Conservation (phyloP, 2,888 invertebrate genomes). For the Mactromeris polynyma region DNA sequence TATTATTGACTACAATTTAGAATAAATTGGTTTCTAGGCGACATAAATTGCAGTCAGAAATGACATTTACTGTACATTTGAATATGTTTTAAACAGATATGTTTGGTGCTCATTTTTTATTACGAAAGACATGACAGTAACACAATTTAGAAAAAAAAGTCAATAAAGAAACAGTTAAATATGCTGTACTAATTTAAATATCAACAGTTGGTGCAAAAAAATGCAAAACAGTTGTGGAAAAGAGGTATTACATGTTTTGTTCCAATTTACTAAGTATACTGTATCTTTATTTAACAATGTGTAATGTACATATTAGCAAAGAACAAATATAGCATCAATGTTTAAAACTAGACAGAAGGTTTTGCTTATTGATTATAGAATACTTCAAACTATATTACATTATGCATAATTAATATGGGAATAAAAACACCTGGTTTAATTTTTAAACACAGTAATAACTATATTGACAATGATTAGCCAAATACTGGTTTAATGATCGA, state of each 20-base stretch:
- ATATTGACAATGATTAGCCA: constrained; percentile 10
- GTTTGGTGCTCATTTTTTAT: not conserved
- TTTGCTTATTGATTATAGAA: not conserved
- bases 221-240: too few species aligned
- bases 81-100: not conserved
- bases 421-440: constrained; percentile 9
- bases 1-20: not conserved
- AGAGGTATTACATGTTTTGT: too few species aligned
- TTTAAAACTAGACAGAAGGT: too few species aligned
- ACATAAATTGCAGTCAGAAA: not conserved
- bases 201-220: too few species aligned
- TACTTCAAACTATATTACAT: not conserved
- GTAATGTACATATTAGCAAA: too few species aligned
- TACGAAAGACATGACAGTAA: not conserved
- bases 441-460: not conserved
- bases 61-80: not conserved
- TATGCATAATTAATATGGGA: constrained; percentile 22
- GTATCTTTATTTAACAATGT: too few species aligned
- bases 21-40: not conserved
- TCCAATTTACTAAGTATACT: too few species aligned
- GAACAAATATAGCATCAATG: too few species aligned
- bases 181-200: too few species aligned
- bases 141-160: too few species aligned
- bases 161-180: too few species aligned
- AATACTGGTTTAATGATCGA: constrained; percentile 9